These are phyloP conservation scores for Hemicentrotus pulcherrimus DNA, from an alignment of 35 echinoderm and acorn worm species.

Conservation along the genomic window DNA sequence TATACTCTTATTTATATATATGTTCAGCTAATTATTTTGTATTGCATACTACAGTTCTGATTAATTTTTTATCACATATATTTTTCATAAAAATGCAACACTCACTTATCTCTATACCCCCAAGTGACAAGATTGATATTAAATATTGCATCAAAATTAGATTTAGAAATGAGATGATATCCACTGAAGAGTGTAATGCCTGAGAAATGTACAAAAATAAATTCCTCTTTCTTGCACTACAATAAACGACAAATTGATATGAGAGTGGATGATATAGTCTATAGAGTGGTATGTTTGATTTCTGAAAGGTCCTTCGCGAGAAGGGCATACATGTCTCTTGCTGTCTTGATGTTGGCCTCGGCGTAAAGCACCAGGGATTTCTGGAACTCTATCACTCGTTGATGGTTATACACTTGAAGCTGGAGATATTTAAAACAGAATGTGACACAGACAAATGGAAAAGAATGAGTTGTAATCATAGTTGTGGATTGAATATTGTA, in stretches of 20 bases:
- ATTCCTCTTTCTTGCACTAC: background rate
- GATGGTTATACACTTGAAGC: conserved; percentile 78
- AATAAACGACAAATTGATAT: background rate
- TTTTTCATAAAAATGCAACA: background rate
- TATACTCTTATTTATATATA: background rate
- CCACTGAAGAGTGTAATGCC: background rate
- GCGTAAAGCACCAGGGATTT: conserved; percentile 93
- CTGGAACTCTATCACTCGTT: conserved; percentile 90
- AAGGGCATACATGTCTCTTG: conserved; percentile 86
- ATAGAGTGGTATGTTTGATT: conserved; percentile 37
- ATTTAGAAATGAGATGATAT: background rate
- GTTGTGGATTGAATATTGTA: background rate
- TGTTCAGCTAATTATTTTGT: background rate
- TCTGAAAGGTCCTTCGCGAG: conserved; percentile 86
- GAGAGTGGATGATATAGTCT: background rate
- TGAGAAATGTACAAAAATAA: conserved; percentile 20
- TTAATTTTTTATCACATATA: background rate
- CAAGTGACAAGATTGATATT: background rate
- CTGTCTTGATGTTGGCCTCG: conserved; percentile 94
- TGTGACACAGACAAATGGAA: background rate
- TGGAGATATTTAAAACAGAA: conserved; percentile 53
- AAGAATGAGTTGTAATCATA: background rate
- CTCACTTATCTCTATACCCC: background rate
- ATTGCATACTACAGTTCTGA: background rate
- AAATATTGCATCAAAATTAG: background rate